Evolutionary conservation across 2,888 invertebrate genomes (phyloP).

Genomic region (Parelbella ahira): DNA sequence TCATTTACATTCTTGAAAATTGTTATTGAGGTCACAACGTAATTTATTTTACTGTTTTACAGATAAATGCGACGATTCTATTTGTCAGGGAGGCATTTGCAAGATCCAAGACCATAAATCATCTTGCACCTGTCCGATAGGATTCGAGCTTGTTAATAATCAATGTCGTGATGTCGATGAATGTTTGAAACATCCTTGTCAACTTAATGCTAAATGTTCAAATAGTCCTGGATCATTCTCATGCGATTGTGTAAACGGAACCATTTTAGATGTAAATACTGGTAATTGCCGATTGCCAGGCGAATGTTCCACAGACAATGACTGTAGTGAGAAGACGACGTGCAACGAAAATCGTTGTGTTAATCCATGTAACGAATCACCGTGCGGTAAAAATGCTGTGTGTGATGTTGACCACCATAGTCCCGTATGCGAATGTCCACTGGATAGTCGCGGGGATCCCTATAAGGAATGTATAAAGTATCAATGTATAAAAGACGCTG

Average conservation of each 20-base stretch:
- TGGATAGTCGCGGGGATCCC: slow-evolving; percentile 88
- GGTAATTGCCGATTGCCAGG: slow-evolving; percentile 90
- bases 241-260: slow-evolving; percentile 88
- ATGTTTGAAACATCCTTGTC: slow-evolving; percentile 89
- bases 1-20: no score
- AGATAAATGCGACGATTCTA: slow-evolving; percentile 90
- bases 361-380: slow-evolving; percentile 85
- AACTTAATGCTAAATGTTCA: slow-evolving; percentile 87
- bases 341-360: slow-evolving; percentile 88
- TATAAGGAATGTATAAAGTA: slow-evolving; percentile 85
- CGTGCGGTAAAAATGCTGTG: slow-evolving; percentile 88
- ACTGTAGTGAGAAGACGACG: slow-evolving; percentile 88
- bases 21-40: no score
- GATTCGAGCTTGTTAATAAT: slow-evolving; percentile 84
- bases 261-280: slow-evolving; percentile 87
- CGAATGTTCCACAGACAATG: slow-evolving; percentile 88
- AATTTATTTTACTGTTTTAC: no score
- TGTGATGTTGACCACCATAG: slow-evolving; percentile 86
- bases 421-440: slow-evolving; percentile 87
- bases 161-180: slow-evolving; percentile 91
- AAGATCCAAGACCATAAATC: slow-evolving; percentile 85
- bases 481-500: slow-evolving; percentile 89
- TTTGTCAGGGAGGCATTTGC: slow-evolving; percentile 91
- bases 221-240: slow-evolving; percentile 89
- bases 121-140: slow-evolving; percentile 87